A percentile compares a stretch with the other conserved stretches of the same genome.
phyloP scores from a whole-genome alignment of 1,140 invertebrate species.

The Heliconius melpomene region DNA sequence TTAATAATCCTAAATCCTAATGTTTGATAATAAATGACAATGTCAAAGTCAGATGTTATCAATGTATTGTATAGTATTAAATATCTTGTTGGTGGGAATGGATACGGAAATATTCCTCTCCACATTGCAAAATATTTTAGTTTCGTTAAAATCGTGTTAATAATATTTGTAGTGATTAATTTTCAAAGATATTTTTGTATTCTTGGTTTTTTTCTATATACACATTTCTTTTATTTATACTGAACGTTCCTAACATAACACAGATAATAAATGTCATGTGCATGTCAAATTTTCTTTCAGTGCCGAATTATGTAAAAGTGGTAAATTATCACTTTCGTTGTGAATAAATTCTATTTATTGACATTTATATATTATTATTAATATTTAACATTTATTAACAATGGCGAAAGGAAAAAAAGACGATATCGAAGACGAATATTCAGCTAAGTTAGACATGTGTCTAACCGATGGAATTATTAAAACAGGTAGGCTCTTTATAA shows the following conservation, averaged over 20 bases:
- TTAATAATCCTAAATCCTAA: background rate
- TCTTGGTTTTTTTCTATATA: background rate
- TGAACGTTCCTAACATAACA: background rate
- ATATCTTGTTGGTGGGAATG: background rate
- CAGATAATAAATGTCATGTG: constrained; percentile 3
- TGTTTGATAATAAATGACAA: constrained; percentile 17
- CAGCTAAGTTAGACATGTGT: constrained; percentile 83
- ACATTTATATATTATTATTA: background rate
- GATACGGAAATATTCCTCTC: background rate
- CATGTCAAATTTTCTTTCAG: constrained; percentile 46
- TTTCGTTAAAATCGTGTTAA: background rate
- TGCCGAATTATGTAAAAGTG: constrained; percentile 71
- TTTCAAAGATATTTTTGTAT: background rate
- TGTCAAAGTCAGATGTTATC: constrained; percentile 16
- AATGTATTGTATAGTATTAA: background rate
- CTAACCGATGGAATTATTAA: constrained; percentile 83
- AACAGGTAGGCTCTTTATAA: constrained; percentile 74
- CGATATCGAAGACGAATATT: constrained; percentile 80
- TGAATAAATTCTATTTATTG: constrained; percentile 30
- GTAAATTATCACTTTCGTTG: constrained; percentile 32
- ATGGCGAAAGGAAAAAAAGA: constrained; percentile 60
- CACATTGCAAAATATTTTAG: background rate
- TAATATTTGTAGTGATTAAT: background rate
- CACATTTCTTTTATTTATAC: background rate
- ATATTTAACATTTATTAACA: constrained; percentile 21